Conservation (phyloP, 2,797 vertebrate genomes). For the Dermochelys coriacea region DNA sequence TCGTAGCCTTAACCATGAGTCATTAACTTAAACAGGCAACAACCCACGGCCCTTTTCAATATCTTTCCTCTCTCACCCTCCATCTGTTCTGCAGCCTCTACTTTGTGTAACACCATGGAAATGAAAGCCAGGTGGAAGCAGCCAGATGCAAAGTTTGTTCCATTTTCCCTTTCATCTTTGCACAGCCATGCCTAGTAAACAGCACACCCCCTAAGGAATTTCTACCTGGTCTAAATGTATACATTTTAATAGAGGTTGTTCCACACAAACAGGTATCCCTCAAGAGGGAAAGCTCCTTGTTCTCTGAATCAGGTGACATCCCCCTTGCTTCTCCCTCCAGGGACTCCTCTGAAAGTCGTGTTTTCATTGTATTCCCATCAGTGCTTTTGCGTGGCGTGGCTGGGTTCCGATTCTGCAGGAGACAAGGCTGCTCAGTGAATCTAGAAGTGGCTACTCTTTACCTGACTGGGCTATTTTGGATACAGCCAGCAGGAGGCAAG, state of each 20-base stretch:
- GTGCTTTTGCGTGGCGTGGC: not conserved
- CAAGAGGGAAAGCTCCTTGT: not conserved
- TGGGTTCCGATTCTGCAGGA: not conserved
- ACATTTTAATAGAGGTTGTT: not conserved
- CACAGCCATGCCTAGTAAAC: not conserved
- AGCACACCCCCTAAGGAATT: accelerated
- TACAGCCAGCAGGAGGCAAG: not conserved
- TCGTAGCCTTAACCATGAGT: not conserved
- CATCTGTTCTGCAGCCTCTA: not conserved
- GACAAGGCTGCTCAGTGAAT: not conserved
- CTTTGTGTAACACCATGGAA: not conserved
- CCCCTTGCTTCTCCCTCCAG: not conserved
- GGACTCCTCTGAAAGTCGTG: not conserved
- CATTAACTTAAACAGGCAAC: not conserved
- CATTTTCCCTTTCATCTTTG: not conserved
- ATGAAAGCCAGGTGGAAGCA: not conserved
- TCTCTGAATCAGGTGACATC: not conserved
- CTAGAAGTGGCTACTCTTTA: not conserved
- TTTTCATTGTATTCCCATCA: not conserved
- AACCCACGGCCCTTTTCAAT: not conserved
- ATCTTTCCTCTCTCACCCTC: not conserved
- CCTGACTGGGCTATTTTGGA: not conserved
- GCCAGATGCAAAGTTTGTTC: no score
- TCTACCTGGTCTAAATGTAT: accelerated
- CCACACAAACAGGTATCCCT: not conserved